A percentile compares a stretch with the other conserved stretches of the same genome.
phyloP scores from a whole-genome alignment of 2,113 vertebrate genomes.

The Rhinoptilus africanus region DNA sequence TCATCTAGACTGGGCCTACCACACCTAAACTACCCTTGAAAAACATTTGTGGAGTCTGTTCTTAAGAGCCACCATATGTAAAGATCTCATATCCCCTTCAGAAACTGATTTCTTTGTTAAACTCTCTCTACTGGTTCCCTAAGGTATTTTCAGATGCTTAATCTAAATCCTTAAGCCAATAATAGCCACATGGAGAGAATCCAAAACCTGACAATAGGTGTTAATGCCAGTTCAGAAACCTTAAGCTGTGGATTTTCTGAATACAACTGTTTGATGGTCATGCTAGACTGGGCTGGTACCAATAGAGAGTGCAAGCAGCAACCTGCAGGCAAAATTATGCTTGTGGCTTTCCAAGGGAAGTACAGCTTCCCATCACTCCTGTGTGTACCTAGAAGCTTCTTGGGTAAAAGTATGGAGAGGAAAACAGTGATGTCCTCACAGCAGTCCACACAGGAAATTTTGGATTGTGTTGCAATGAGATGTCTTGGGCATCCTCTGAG shows the following conservation, averaged over 20 bases:
- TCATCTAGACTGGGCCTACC: background rate
- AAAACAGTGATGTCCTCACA: background rate
- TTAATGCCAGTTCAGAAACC: background rate
- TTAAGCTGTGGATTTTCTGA: background rate
- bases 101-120: slow-evolving; percentile 4
- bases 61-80: background rate
- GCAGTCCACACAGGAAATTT: background rate
- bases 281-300: background rate
- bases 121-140: background rate
- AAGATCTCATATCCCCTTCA: background rate
- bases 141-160: slow-evolving; percentile 20
- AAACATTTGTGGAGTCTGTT: background rate
- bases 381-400: background rate
- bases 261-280: background rate
- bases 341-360: background rate
- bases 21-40: background rate
- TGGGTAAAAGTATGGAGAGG: background rate
- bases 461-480: background rate
- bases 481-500: background rate
- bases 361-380: background rate
- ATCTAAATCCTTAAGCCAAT: slow-evolving; percentile 24
- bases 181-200: slow-evolving; percentile 9
- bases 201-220: background rate
- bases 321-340: background rate
- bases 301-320: background rate